Evolutionary conservation across 2,888 invertebrate genomes (phyloP), one percentile per base, ranked within the genome.

Genomic region (Caradrina clavipalpis): DNA sequence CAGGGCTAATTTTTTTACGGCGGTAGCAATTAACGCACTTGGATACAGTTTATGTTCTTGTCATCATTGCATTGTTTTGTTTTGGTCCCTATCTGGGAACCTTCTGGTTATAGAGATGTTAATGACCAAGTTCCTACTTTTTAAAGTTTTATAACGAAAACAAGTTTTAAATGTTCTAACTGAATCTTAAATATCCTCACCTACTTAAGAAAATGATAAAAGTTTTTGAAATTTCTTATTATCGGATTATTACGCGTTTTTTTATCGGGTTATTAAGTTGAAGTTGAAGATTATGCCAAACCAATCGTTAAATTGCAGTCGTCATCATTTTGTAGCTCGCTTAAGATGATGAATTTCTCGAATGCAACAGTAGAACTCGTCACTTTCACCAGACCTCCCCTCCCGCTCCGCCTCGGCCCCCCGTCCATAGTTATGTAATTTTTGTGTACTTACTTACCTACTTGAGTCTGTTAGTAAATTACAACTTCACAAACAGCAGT

Each of bases 341-440:
- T 83, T 84, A 87, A 88, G 88, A 87, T 87, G 90, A 89, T 87
- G 87, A 87, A 90, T 93, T 91, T 91, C 90, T 88, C 87, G 87
- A 92, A 88, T 90, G 91, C 89, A 84, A 78, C 88, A 86, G 88
- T 81, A 76, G 86, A 86, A 6, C 45, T 45, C 11, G 84, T 79
- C 86, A 94, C 95, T 95, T 94, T 95, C 95, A 93, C 94, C 89
- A 79, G 70, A 66, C 69, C 67, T 78, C 81, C 80, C 78, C 80
- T 72, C 79, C 75, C 64, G 51, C 73, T 62, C 73, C 76, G 58
- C 74, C 74, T 58, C 78, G 75, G 74, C 15, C 55, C 51, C 81
- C 82, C 73, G 74, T 62, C 77, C 39, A 76, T 62, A 69, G 76
- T 90, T 89, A 87, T 81, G 86, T 85, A 90, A 89, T 82, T 84